Evolutionary conservation across 2,113 vertebrate species (phyloP).

Genomic region (Chloebia gouldiae): DNA sequence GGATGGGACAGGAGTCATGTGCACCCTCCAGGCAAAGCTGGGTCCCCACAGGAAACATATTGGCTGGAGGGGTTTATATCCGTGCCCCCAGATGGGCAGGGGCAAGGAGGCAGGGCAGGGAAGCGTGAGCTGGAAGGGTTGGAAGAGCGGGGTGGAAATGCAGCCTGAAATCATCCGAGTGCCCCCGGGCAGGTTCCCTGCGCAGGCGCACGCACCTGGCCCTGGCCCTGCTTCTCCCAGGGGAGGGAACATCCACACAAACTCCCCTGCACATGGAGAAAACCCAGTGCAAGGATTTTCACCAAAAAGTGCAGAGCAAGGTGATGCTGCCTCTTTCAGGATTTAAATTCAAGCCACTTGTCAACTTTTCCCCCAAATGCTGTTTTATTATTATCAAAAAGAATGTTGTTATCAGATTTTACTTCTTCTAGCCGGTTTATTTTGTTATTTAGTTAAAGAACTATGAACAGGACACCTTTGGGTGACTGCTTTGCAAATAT

Average conservation of each 20-base stretch:
- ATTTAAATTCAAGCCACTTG: neutral
- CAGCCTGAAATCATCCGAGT: neutral
- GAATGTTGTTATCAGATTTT: neutral
- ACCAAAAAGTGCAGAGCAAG: fast-evolving
- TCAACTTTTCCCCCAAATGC: neutral
- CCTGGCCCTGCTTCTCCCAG: neutral
- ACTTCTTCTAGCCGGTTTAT: neutral
- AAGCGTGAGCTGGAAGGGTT: conserved; percentile 10
- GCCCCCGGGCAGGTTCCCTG: conserved; percentile 24
- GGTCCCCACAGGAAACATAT: neutral
- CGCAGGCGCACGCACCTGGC: neutral
- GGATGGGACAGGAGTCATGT: neutral
- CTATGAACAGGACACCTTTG: neutral
- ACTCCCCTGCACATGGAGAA: neutral
- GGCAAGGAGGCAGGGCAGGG: conserved; percentile 53
- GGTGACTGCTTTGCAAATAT: neutral
- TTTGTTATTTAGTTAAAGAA: neutral
- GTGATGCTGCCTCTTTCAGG: neutral
- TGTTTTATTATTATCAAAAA: neutral
- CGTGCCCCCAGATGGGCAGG: conserved; percentile 12
- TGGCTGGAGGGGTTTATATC: conserved; percentile 57
- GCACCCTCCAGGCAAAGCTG: neutral
- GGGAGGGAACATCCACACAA: neutral
- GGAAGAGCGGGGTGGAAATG: conserved; percentile 5
- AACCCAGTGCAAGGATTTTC: fast-evolving